Conservation (phyloP, 2,888 invertebrate genomes). For the Willowsia nigromaculata region DNA sequence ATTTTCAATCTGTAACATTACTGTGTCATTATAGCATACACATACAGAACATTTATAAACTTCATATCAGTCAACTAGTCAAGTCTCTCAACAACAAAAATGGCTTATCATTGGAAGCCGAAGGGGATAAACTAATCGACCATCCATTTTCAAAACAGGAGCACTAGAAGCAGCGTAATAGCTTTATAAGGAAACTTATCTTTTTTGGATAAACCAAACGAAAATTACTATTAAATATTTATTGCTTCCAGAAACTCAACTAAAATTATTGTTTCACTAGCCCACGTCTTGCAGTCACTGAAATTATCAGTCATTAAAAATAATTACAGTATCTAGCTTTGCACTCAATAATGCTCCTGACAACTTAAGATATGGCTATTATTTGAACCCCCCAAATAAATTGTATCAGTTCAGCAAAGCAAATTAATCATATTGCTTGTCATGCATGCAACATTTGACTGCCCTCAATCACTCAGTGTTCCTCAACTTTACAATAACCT, state of each 20-base stretch:
- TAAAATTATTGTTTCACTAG: too few species aligned
- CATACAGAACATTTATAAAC: too few species aligned
- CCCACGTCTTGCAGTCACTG: background rate
- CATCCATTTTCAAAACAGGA: too few species aligned
- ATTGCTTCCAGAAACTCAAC: background rate
- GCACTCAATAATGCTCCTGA: background rate
- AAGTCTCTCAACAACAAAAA: background rate
- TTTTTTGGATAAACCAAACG: background rate
- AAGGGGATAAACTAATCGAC: too few species aligned
- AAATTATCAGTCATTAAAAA: conserved; percentile 22
- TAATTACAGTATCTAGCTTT: conserved; percentile 4
- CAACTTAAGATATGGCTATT: background rate
- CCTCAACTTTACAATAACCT: background rate
- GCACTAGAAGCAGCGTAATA: too few species aligned
- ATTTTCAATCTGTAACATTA: background rate
- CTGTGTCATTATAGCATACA: too few species aligned
- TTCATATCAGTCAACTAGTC: background rate
- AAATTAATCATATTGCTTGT: conserved; percentile 46
- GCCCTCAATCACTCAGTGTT: conserved; percentile 35
- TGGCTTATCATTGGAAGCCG: too few species aligned
- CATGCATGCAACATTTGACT: conserved; percentile 42
- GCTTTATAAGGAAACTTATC: background rate
- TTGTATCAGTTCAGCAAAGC: background rate
- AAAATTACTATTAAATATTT: background rate
- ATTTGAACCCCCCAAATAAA: background rate